phyloP scores from a whole-genome alignment of 92 coral and sea anemone species.

The Phymanthus crucifer region DNA sequence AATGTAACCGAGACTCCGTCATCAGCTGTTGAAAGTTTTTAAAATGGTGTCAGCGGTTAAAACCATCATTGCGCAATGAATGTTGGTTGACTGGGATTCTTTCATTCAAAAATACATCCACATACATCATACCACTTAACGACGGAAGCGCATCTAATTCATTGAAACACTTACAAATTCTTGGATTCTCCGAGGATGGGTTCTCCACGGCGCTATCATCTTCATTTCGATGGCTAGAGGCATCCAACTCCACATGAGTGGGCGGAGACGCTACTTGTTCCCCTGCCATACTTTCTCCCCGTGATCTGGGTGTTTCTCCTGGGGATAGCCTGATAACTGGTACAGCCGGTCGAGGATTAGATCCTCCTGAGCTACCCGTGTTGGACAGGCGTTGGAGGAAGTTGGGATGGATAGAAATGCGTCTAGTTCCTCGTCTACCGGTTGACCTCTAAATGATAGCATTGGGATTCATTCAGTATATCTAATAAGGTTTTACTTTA shows the following conservation, averaged over 20 bases:
- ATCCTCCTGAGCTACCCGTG: constrained; percentile 25
- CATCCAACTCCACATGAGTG: constrained; percentile 11
- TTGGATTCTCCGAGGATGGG: constrained; percentile 7
- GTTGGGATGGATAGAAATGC: constrained; percentile 91
- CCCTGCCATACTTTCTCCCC: constrained; percentile 8
- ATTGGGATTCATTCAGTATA: not conserved
- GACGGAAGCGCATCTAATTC: not conserved
- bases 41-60: not conserved
- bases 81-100: no score
- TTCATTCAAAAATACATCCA: no score
- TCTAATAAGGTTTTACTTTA: no score
- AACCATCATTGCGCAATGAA: no score
- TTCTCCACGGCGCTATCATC: not conserved
- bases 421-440: constrained; percentile 77
- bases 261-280: not conserved
- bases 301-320: constrained; percentile 43
- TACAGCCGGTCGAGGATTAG: constrained; percentile 35
- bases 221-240: constrained; percentile 7
- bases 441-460: constrained; percentile 51
- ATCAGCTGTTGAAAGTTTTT: constrained; percentile 12
- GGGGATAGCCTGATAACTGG: constrained; percentile 26
- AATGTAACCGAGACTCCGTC: constrained; percentile 40
- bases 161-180: not conserved
- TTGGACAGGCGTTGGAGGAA: constrained; percentile 76
- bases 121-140: not conserved